Evolutionary conservation across 2,888 invertebrate species (phyloP).

Genomic region (Alviniconcha strummeri): DNA sequence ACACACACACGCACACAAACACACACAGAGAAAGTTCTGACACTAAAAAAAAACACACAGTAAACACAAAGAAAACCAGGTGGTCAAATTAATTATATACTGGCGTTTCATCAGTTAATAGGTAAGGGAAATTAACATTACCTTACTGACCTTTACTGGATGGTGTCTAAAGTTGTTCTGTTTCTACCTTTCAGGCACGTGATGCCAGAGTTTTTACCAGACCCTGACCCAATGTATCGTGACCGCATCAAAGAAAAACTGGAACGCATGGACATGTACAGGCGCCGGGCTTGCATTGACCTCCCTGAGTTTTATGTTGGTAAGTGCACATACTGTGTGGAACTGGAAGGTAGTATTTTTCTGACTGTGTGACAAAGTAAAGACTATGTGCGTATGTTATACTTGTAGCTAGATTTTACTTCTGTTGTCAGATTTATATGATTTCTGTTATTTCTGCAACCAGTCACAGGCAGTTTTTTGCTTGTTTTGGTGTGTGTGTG

Average conservation of each 20-base stretch:
- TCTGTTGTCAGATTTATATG: too few relatives aligned
- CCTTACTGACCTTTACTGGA: too few relatives aligned
- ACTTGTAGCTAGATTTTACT: too few relatives aligned
- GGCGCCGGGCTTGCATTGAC: conserved; percentile 85
- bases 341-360: background rate
- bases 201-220: conserved; percentile 95
- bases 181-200: conserved; percentile 54
- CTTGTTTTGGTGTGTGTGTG: background rate
- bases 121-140: too few relatives aligned
- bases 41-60: background rate
- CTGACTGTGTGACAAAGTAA: background rate
- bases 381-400: background rate
- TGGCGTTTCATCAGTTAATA: too few relatives aligned
- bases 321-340: conserved; percentile 72
- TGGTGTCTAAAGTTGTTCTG: background rate
- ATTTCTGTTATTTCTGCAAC: background rate
- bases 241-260: conserved; percentile 89
- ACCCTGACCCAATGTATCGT: conserved; percentile 85
- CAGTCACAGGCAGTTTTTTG: background rate
- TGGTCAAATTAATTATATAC: too few relatives aligned
- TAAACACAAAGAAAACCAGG: background rate
- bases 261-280: conserved; percentile 94
- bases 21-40: background rate
- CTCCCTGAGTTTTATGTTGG: conserved; percentile 99
- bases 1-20: background rate